phyloP scores from a whole-genome alignment of 1,140 invertebrate species.

The Halictus rubicundus region DNA sequence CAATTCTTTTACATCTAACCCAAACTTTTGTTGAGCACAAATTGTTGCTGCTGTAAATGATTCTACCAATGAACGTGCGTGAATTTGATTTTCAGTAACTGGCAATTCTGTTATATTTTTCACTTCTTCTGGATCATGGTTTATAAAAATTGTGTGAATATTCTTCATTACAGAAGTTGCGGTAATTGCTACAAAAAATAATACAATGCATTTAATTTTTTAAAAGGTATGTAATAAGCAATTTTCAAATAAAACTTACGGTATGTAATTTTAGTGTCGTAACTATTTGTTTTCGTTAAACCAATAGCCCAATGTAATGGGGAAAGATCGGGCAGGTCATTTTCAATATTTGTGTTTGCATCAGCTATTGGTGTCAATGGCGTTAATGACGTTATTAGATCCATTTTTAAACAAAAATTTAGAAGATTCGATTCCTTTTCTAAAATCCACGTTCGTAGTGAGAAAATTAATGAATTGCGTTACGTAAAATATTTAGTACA shows the following conservation, averaged over 20 bases:
- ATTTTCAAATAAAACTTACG: conserved; percentile 83
- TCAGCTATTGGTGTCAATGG: conserved; percentile 82
- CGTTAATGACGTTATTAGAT: conserved; percentile 84
- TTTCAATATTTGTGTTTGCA: conserved; percentile 66
- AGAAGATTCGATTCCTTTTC: conserved; percentile 84
- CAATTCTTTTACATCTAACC: conserved; percentile 84
- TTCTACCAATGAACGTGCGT: conserved; percentile 86
- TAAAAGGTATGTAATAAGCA: conserved; percentile 18
- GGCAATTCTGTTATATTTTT: conserved; percentile 85
- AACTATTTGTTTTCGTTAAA: conserved; percentile 84
- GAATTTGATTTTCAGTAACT: conserved; percentile 84
- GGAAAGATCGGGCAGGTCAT: conserved; percentile 85
- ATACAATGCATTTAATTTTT: conserved; percentile 13
- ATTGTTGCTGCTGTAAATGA: conserved; percentile 86
- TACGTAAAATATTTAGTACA: no score
- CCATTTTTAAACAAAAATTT: conserved; percentile 83
- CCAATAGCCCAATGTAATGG: conserved; percentile 87
- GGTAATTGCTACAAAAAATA: conserved; percentile 81
- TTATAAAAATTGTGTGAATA: conserved; percentile 88
- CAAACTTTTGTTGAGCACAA: conserved; percentile 87
- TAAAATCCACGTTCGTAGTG: conserved; percentile 46
- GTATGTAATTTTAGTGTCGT: conserved; percentile 83
- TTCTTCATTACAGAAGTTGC: conserved; percentile 75
- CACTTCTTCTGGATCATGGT: conserved; percentile 84
- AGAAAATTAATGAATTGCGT: no score